These are phyloP conservation scores for Idaea straminata DNA, from an alignment of 2,888 invertebrate species.

Conservation along the genomic window DNA sequence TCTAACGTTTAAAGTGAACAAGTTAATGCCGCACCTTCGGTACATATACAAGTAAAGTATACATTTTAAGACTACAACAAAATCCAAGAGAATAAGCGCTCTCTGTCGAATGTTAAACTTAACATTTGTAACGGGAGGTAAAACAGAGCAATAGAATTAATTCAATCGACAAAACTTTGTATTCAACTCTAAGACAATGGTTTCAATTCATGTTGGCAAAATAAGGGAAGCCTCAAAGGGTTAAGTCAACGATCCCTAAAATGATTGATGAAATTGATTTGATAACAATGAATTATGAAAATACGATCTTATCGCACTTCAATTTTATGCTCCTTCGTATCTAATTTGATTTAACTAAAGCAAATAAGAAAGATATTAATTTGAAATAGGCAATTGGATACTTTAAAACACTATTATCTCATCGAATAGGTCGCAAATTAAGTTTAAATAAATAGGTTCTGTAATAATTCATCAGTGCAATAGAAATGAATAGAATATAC, in stretches of 20 bases:
- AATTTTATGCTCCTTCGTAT: neutral
- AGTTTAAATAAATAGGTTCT: no score
- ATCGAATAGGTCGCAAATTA: no score
- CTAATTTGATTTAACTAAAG: neutral
- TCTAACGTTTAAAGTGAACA: slow-evolving; percentile 26
- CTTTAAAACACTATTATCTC: no score
- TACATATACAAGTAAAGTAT: slow-evolving; percentile 32
- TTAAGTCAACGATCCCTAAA: slow-evolving; percentile 51
- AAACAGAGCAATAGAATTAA: slow-evolving; percentile 76
- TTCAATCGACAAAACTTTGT: slow-evolving; percentile 72
- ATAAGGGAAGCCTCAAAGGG: slow-evolving; percentile 64
- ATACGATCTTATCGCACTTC: slow-evolving; percentile 6
- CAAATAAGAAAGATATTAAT: neutral
- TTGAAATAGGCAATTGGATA: neutral
- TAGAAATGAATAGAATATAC: neutral
- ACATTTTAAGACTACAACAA: slow-evolving; percentile 42
- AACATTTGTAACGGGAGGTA: slow-evolving; percentile 63
- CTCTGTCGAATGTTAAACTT: slow-evolving; percentile 61
- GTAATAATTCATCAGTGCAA: neutral
- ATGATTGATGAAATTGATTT: slow-evolving; percentile 52
- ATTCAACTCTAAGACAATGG: slow-evolving; percentile 69
- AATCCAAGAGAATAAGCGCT: slow-evolving; percentile 44
- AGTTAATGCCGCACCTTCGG: slow-evolving; percentile 38
- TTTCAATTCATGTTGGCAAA: slow-evolving; percentile 60
- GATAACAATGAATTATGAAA: slow-evolving; percentile 28